Evolutionary conservation across 2,113 vertebrate genomes (phyloP), one percentile per base, ranked within the genome.

Genomic region (Nicator chloris): DNA sequence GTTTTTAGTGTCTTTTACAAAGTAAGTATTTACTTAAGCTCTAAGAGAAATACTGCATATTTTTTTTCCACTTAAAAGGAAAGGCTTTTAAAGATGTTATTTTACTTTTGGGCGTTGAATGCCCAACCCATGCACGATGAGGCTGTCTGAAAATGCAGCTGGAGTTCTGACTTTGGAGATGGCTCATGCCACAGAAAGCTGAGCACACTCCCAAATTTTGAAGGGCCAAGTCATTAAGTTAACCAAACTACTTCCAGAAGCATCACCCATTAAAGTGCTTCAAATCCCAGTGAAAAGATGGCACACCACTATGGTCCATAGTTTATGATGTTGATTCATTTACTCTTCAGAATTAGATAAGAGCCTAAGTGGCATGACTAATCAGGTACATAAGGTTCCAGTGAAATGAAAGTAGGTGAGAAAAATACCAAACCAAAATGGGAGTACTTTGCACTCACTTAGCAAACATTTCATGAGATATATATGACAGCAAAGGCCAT

Each of bases 241-340:
- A 40, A 33, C 11, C 18, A 26, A 72, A 21, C 0, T 2, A 18
- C 19, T 65, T 83, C 45, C n/a, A 35, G 33, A 79, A 72, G 56
- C 47, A 72, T 31, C 20, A 8, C 21, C 31, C 18, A 2, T 31
- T 23, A 0, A 44, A 27, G 49, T 3, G 28, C 51, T 75, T 69
- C 5, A 6, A 57, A 45, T 12, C 30, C 44, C 70, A 40, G 9
- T 42, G 42, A 57, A 72, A 86, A 80, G 18, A n/a, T 15, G 42
- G 15, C 37, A 50, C 0, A 0, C 26, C 23, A 3, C 23, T 18
- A 17, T 1, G 1, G 37, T 30, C 37, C 11, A 4, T 6, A 17
- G 47, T 44, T 78, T 20, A 49, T 20, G 8, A 18, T 4, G 24
- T 19, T 61, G 23, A 44, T 69, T 60, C 63, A 56, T 82, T 86